phyloP scores from a whole-genome alignment of 2,888 invertebrate genomes.

The Leptarthrus brevirostris region DNA sequence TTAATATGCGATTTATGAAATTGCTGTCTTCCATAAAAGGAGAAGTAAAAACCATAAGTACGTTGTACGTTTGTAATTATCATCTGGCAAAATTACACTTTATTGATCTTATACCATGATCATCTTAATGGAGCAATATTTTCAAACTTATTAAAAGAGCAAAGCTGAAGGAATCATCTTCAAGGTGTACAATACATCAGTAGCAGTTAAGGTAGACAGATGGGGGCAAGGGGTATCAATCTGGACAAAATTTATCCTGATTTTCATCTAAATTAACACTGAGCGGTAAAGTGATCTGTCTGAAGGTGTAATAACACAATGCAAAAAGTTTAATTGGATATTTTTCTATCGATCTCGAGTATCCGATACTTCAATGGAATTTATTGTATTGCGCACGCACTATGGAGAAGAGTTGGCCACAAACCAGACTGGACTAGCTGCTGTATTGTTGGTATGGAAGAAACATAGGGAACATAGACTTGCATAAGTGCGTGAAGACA shows the following conservation, averaged over 20 bases:
- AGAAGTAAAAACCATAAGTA: no score
- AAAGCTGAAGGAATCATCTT: no score
- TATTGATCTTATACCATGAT: no score
- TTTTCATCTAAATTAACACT: constrained; percentile 32
- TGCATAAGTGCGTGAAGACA: constrained; percentile 43
- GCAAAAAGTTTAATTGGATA: constrained; percentile 46
- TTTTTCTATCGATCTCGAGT: constrained; percentile 38
- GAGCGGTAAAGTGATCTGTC: not conserved
- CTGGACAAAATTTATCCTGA: constrained; percentile 1
- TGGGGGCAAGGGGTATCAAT: no score
- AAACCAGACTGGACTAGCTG: not conserved
- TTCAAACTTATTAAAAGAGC: no score
- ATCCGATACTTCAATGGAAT: constrained; percentile 34
- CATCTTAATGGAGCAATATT: no score
- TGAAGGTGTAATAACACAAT: constrained; percentile 34
- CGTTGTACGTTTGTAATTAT: no score
- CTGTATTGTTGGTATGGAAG: not conserved
- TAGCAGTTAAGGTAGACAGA: no score
- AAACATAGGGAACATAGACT: constrained; percentile 12
- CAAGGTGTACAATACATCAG: no score
- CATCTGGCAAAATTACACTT: no score
- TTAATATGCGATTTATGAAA: no score
- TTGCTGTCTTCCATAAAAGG: no score
- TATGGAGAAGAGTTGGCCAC: not conserved
- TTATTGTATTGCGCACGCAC: constrained; percentile 42